These are phyloP conservation scores for Dicentrarchus labrax DNA, from an alignment of 2,113 vertebrate genomes.

Conservation along the genomic window DNA sequence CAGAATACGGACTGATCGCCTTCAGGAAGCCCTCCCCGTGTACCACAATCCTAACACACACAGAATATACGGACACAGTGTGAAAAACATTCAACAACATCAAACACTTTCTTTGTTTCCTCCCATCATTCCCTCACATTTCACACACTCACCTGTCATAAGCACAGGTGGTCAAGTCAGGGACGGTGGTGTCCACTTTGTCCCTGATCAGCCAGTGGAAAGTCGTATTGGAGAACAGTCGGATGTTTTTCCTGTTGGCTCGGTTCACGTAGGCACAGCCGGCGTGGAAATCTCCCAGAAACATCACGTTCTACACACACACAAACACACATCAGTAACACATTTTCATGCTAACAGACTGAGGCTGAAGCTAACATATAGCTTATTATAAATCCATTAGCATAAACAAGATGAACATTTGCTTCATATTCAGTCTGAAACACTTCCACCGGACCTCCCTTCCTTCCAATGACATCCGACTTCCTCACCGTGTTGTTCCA, in stretches of 20 bases:
- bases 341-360: background rate
- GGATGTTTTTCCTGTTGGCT: slow-evolving; percentile 47
- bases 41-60: slow-evolving; percentile 71
- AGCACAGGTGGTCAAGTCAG: slow-evolving; percentile 46
- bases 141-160: slow-evolving; percentile 72
- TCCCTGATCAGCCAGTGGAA: slow-evolving; percentile 78
- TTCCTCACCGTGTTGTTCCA: slow-evolving; percentile 70
- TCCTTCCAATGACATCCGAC: fast-evolving
- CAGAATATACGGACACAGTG: background rate
- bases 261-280: slow-evolving; percentile 67
- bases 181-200: slow-evolving; percentile 72
- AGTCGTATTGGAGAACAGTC: slow-evolving; percentile 37
- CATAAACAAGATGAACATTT: no score
- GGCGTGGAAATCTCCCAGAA: slow-evolving; percentile 78
- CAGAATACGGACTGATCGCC: slow-evolving; percentile 52
- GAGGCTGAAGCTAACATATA: no score
- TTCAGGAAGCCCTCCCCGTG: slow-evolving; percentile 65
- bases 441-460: background rate
- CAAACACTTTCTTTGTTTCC: background rate
- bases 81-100: background rate
- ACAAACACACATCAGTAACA: slow-evolving; percentile 5
- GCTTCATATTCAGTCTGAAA: no score
- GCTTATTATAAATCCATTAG: no score
- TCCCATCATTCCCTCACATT: no score
- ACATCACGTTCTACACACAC: slow-evolving; percentile 71